Base-by-base conservation (phyloP, 2,797 vertebrate species). In the Lagodon rhomboides region DNA sequence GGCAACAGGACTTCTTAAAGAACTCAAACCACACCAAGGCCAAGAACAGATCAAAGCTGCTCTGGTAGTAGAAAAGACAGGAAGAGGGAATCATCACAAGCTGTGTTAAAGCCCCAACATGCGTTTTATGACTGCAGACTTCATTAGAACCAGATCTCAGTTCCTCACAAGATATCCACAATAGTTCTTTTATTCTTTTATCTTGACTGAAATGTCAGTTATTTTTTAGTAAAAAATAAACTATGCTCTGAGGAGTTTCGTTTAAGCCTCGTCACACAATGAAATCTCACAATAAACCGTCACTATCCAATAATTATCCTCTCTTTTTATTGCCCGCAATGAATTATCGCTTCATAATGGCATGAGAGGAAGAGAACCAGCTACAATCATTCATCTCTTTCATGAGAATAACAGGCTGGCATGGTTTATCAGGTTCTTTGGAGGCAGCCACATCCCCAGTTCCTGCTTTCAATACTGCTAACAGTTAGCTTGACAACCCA, bases 61-160 rank as follows among this genome's bases (percentile, higher is more conserved):
- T 1, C 18, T 47, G 41, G 15, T 30, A 5, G 55, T 4, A 34
- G 20, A 47, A 25, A 68, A 49, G 6, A 0, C 12, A 79, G 68
- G 20, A 60, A 60, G n/a, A 60, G 55, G 18, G 30, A n/a, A 34
- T 58, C 25, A 16, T 7, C 22, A 25, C 3, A 64, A 22, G 46
- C 8, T 51, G 55, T 17, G 49, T 25, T 5, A 53, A 59, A 44
- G 38, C 55, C 53, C 25, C 12, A 25, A 46, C 22, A 46, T 47
- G 16, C 38, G 25, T 59, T 38, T 51, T 53, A 58, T 30, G 30
- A 41, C 60, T 50, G 0, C 12, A 0, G 12, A 25, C 6, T 38
- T 63, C 22, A 70, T 41, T 53, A 71, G 34, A 60, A 72, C 4
- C 56, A 67, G 63, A 68, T 67, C 46, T 47, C 27, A 55, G 41